phyloP scores from a whole-genome alignment of 2,113 vertebrate genomes.

The Platichthys flesus region DNA sequence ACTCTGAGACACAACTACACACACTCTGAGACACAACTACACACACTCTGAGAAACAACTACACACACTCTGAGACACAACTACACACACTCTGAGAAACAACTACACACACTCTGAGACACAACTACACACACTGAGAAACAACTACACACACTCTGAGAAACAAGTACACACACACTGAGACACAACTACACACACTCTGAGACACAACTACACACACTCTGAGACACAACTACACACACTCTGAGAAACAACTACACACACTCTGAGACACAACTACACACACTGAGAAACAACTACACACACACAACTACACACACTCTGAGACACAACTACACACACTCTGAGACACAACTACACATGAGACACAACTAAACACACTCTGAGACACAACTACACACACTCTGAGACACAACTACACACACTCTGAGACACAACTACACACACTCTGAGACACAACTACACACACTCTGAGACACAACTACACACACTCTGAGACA shows the following conservation, averaged over 20 bases:
- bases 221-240: too few species aligned
- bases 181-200: too few species aligned
- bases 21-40: neutral
- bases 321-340: too few species aligned
- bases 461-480: neutral
- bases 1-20: neutral
- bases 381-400: neutral
- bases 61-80: neutral
- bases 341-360: neutral
- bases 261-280: neutral
- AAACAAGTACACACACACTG: neutral
- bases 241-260: neutral
- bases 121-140: neutral
- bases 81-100: neutral
- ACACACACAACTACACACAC: neutral
- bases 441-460: neutral
- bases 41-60: constrained; percentile 57
- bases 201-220: neutral
- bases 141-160: constrained; percentile 57
- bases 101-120: neutral
- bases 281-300: constrained; percentile 65
- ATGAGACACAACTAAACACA: neutral
- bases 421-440: neutral
- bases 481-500: neutral
- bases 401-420: constrained; percentile 56